Evolutionary conservation across 1,140 invertebrate genomes (phyloP).

Genomic region (Plutomurus gul): DNA sequence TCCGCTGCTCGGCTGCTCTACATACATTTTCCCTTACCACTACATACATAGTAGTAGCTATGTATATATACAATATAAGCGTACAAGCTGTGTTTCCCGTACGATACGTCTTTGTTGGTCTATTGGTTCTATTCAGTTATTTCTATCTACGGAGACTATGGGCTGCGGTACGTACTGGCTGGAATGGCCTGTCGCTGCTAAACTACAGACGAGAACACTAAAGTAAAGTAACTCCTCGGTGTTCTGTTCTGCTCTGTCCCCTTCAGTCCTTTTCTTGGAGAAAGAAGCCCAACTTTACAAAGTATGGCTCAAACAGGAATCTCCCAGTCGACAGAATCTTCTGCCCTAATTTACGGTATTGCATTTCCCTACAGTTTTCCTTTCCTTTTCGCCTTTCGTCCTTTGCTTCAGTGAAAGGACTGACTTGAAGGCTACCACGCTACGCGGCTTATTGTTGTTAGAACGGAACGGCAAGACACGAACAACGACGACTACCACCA

Average conservation of each 20-base stretch:
- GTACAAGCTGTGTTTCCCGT: background rate
- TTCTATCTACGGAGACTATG: too few species aligned
- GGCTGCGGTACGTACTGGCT: too few species aligned
- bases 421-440: too few species aligned
- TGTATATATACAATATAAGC: background rate
- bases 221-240: too few species aligned
- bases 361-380: slow-evolving; percentile 12
- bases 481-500: too few species aligned
- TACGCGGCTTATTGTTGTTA: too few species aligned
- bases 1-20: background rate
- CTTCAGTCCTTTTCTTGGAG: too few species aligned
- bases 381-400: too few species aligned
- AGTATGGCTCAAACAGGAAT: slow-evolving; percentile 5
- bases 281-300: background rate
- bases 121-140: background rate
- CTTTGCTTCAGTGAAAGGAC: too few species aligned
- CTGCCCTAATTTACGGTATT: slow-evolving; percentile 40
- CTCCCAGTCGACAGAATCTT: slow-evolving; percentile 1
- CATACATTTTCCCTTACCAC: background rate
- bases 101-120: background rate
- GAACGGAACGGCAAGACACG: too few species aligned
- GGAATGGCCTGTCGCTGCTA: background rate
- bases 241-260: background rate
- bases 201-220: background rate
- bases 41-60: background rate